phyloP scores from a whole-genome alignment of 35 echinoderm and acorn worm genomes.

The Patiria miniata region DNA sequence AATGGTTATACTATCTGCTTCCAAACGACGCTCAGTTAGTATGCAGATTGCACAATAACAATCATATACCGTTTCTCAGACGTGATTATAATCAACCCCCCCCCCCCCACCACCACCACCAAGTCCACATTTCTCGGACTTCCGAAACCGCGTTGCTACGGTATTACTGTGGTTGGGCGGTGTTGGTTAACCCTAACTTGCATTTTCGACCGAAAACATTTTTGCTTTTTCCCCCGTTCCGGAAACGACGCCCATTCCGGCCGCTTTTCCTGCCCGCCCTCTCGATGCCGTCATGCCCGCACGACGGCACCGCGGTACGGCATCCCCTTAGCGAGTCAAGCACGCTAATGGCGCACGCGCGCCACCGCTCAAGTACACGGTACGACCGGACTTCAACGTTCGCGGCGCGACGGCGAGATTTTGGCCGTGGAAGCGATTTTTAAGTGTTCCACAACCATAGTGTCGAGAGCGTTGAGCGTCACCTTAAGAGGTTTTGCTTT shows the following conservation, averaged over 20 bases:
- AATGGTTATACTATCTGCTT: too few relatives aligned
- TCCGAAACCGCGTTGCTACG: not conserved
- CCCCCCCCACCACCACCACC: not conserved
- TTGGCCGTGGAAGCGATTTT: too few relatives aligned
- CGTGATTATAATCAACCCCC: not conserved
- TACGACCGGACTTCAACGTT: not conserved
- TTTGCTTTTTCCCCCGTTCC: too few relatives aligned
- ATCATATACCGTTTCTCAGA: too few relatives aligned
- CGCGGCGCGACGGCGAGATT: too few relatives aligned
- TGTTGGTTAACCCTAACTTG: not conserved
- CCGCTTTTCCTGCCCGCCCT: too few relatives aligned
- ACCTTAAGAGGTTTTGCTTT: not conserved
- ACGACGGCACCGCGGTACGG: not conserved
- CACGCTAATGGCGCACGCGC: not conserved
- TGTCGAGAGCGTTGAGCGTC: too few relatives aligned
- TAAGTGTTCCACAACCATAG: too few relatives aligned
- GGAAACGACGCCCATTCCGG: too few relatives aligned
- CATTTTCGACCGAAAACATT: not conserved
- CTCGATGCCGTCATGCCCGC: too few relatives aligned
- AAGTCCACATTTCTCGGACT: not conserved
- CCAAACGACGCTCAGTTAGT: too few relatives aligned
- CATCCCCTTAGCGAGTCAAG: conserved; percentile 23
- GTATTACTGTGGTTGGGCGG: not conserved
- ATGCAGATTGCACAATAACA: too few relatives aligned
- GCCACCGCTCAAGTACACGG: not conserved